Evolutionary conservation across 1,140 invertebrate genomes (phyloP).

Genomic region (Galendromus occidentalis): DNA sequence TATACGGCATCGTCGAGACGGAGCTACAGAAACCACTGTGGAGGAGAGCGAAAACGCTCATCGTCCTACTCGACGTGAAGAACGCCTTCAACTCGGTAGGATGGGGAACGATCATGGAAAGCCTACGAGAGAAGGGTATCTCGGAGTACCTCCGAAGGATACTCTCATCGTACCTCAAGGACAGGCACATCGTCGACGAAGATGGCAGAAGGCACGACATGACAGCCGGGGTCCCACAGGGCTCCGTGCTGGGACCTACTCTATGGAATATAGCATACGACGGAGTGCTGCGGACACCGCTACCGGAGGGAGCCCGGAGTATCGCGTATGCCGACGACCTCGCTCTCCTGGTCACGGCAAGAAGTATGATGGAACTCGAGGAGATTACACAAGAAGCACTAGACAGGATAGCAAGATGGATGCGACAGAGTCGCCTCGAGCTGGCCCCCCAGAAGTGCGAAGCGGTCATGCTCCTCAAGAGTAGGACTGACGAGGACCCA

Average conservation of each 20-base stretch:
- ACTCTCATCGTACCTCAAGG: not conserved
- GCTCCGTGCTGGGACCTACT: not conserved
- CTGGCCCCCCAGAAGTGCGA: not conserved
- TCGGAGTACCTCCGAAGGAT: not conserved
- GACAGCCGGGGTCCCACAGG: not conserved
- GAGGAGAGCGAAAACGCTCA: too few species aligned
- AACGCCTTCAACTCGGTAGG: not conserved
- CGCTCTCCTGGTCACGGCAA: not conserved
- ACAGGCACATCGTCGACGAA: not conserved
- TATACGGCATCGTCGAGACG: not conserved
- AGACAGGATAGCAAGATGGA: not conserved
- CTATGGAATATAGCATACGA: not conserved
- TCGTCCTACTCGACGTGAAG: not conserved
- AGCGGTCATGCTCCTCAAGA: not conserved
- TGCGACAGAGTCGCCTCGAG: not conserved
- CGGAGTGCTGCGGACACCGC: not conserved
- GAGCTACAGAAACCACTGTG: too few species aligned
- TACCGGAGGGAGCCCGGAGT: not conserved
- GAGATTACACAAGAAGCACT: not conserved
- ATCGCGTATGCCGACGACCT: conserved; percentile 11
- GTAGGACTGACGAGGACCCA: not conserved
- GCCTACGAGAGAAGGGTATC: not conserved
- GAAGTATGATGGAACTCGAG: not conserved
- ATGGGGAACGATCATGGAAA: not conserved
- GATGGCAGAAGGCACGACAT: not conserved